A percentile compares a stretch with the other conserved stretches of the same genome.
Evolutionary conservation across 2,888 invertebrate species (phyloP).

Genomic region (Sphaerophoria rueppellii): DNA sequence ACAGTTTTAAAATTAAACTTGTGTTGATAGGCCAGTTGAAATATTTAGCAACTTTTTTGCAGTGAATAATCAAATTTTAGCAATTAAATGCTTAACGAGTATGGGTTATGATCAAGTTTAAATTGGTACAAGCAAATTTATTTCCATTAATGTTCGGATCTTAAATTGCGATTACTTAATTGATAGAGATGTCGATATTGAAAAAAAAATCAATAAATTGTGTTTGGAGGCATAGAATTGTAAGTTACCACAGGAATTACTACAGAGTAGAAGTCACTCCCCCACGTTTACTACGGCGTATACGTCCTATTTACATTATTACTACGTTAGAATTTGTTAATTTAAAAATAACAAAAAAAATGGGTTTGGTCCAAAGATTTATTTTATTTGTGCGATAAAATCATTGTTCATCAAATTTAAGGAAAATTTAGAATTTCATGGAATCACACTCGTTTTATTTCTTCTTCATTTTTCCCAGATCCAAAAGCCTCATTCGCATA

Average conservation of each 20-base stretch:
- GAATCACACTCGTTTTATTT: slow-evolving; percentile 10
- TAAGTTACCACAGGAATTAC: too few species aligned
- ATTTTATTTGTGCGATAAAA: too few species aligned
- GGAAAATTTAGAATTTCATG: slow-evolving; percentile 9
- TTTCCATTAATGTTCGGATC: not conserved
- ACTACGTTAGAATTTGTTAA: too few species aligned
- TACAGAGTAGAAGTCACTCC: too few species aligned
- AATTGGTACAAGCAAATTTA: not conserved
- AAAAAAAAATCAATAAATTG: not conserved
- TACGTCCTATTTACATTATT: too few species aligned
- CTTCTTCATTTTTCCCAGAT: not conserved
- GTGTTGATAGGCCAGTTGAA: slow-evolving; percentile 12
- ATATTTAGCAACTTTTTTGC: slow-evolving; percentile 1
- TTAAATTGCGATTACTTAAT: not conserved
- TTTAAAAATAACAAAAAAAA: too few species aligned
- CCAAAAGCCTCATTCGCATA: not conserved
- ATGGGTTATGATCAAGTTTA: not conserved
- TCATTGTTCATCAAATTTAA: too few species aligned
- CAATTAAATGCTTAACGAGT: slow-evolving; percentile 12
- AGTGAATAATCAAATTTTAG: not conserved
- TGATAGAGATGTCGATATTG: not conserved
- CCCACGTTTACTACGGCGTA: too few species aligned
- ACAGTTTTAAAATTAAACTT: not conserved
- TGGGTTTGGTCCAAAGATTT: too few species aligned
- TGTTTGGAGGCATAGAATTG: too few species aligned